Percentiles rank a stretch among this genome's conserved stretches.
Evolutionary conservation across 2,888 invertebrate genomes (phyloP).

Genomic region (Clostera curtula): DNA sequence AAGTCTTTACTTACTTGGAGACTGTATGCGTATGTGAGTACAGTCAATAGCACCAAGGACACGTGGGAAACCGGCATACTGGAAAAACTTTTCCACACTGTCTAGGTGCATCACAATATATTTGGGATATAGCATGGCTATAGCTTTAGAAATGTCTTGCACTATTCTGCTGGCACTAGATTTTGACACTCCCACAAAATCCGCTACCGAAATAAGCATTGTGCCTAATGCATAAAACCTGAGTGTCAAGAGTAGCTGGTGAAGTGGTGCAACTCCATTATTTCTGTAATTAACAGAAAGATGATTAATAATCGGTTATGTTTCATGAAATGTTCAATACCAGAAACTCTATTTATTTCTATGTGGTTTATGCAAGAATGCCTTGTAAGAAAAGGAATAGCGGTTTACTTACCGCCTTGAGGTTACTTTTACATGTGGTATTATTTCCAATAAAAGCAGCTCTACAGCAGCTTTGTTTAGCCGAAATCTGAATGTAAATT

Average conservation of each 20-base stretch:
- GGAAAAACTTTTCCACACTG: conserved; percentile 17
- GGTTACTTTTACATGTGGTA: neutral
- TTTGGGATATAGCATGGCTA: conserved; percentile 12
- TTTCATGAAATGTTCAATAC: too few species aligned
- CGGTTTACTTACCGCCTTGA: neutral
- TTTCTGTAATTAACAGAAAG: conserved; percentile 11
- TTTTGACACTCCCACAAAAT: conserved; percentile 22
- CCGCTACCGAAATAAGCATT: conserved; percentile 19
- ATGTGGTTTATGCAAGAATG: too few species aligned
- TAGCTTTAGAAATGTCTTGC: conserved; percentile 13
- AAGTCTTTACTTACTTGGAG: conserved; percentile 15
- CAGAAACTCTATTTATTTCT: too few species aligned
- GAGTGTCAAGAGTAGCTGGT: conserved; percentile 19
- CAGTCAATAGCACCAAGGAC: conserved; percentile 22
- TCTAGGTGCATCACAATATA: too few species aligned
- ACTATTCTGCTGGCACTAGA: too few species aligned
- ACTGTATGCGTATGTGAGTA: conserved; percentile 14
- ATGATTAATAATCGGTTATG: too few species aligned
- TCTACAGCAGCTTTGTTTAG: neutral
- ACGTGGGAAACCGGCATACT: conserved; percentile 16
- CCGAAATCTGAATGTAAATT: neutral
- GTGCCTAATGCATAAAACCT: conserved; percentile 23
- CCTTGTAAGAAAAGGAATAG: too few species aligned
- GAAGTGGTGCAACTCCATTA: conserved; percentile 18
- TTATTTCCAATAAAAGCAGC: neutral